Percentiles rank a stretch among this genome's conserved stretches.
Conservation (phyloP, 2,113 vertebrate species). For the Psittacula cyanocephala region DNA sequence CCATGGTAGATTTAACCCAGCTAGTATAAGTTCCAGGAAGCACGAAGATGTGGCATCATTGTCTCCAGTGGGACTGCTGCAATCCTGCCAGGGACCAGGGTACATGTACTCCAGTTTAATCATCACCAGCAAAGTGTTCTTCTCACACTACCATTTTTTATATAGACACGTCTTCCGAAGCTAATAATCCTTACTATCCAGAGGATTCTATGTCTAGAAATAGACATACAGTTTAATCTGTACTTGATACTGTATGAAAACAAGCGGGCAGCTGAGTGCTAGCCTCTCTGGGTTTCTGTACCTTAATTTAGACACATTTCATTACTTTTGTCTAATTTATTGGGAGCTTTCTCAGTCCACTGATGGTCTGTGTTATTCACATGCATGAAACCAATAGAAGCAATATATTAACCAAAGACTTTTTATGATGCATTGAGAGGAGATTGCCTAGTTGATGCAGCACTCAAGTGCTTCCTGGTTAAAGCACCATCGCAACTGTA, state of each 20-base stretch:
- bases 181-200: slow-evolving; percentile 38
- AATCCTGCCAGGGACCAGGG: background rate
- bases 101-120: background rate
- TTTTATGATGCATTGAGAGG: background rate
- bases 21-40: background rate
- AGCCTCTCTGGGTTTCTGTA: background rate
- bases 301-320: slow-evolving; percentile 14
- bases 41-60: background rate
- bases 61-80: background rate
- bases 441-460: background rate
- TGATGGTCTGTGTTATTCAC: background rate
- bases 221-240: background rate
- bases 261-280: background rate
- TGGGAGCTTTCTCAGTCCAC: background rate
- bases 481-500: background rate
- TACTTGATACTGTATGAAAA: slow-evolving; percentile 1
- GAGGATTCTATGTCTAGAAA: slow-evolving; percentile 37
- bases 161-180: background rate
- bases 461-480: background rate
- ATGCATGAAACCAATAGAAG: background rate
- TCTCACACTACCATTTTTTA: background rate
- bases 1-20: background rate
- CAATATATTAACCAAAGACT: background rate
- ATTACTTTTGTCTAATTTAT: slow-evolving; percentile 14
- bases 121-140: background rate